Percentiles rank a stretch among this genome's conserved stretches.
These are phyloP conservation scores for Axis porcinus DNA, from an alignment of 2,113 vertebrate species.

Conservation along the genomic window DNA sequence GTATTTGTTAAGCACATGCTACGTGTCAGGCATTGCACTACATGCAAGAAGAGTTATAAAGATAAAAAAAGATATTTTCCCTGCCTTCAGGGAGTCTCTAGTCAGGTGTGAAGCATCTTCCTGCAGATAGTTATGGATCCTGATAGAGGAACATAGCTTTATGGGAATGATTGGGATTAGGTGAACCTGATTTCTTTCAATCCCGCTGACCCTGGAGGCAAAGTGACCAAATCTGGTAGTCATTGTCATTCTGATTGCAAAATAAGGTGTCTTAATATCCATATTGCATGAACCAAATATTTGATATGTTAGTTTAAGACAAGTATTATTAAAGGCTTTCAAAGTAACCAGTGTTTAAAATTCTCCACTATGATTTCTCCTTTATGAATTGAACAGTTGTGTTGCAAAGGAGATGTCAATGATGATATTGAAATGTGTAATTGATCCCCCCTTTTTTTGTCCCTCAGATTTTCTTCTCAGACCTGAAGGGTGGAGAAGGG, in stretches of 20 bases:
- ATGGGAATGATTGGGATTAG: background rate
- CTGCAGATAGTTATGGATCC: background rate
- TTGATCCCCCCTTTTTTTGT: background rate
- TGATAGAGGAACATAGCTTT: background rate
- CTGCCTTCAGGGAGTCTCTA: background rate
- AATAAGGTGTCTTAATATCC: background rate
- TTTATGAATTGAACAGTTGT: background rate
- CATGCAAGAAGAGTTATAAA: background rate
- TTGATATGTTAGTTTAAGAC: background rate
- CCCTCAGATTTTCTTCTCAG: constrained; percentile 55
- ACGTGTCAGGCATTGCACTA: background rate
- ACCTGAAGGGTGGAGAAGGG: constrained; percentile 59
- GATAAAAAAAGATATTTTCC: background rate
- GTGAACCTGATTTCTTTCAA: background rate
- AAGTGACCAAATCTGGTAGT: background rate
- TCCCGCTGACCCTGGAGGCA: background rate
- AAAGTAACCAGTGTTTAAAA: background rate
- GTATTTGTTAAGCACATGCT: background rate
- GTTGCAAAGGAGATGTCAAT: background rate
- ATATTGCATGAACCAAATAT: background rate
- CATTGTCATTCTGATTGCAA: background rate
- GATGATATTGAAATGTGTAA: background rate
- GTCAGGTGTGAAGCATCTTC: background rate
- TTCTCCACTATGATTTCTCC: background rate
- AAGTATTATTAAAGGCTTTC: background rate